phyloP scores from a whole-genome alignment of 23 tunicate genomes.

The Botrylloides violaceus region DNA sequence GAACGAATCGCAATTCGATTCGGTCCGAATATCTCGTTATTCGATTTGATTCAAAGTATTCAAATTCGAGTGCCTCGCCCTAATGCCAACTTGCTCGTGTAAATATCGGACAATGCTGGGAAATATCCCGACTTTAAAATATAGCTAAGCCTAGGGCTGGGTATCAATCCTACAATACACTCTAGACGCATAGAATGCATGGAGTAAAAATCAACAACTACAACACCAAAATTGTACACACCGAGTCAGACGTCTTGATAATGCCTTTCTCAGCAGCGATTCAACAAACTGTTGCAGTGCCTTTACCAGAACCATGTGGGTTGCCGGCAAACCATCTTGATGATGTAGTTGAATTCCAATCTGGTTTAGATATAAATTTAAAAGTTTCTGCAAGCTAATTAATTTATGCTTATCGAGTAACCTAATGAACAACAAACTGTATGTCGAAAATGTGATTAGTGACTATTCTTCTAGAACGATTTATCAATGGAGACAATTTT shows the following conservation, averaged over 20 bases:
- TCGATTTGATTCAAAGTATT: too few species aligned
- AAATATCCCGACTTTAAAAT: too few species aligned
- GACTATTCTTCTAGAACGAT: neutral
- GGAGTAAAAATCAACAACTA: neutral
- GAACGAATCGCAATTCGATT: too few species aligned
- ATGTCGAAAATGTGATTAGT: neutral
- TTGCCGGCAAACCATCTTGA: slow-evolving; percentile 11
- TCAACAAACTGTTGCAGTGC: slow-evolving; percentile 40
- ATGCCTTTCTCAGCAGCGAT: slow-evolving; percentile 22
- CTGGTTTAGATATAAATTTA: neutral
- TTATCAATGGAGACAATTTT: neutral
- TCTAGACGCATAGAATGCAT: neutral
- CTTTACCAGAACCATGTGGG: slow-evolving; percentile 36
- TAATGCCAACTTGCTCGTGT: too few species aligned
- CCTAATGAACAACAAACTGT: neutral
- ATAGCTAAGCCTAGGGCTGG: neutral
- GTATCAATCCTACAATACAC: neutral
- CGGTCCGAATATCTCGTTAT: too few species aligned
- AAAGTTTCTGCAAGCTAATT: too few species aligned
- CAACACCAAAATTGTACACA: neutral
- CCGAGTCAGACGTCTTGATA: slow-evolving; percentile 35
- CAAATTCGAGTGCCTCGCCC: too few species aligned
- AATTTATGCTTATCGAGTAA: too few species aligned
- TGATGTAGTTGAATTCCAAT: neutral
- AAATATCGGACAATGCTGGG: too few species aligned